Conservation (phyloP, 2,888 invertebrate genomes). For the Thelaira solivaga region DNA sequence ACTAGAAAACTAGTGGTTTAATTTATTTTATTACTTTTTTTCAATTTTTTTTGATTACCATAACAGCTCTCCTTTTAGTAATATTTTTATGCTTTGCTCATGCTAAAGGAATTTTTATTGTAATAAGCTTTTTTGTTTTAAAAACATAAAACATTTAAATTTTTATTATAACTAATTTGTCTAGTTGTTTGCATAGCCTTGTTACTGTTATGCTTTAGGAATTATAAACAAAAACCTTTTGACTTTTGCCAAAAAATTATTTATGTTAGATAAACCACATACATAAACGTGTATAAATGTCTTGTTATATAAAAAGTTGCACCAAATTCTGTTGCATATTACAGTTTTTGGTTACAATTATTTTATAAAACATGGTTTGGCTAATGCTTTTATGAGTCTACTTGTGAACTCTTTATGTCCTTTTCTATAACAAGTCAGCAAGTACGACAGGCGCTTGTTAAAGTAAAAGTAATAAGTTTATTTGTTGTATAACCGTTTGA, state of each 20-base stretch:
- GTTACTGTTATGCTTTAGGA: slow-evolving; percentile 40
- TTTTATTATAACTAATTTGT: slow-evolving; percentile 53
- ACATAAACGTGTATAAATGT: background rate
- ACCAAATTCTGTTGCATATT: slow-evolving; percentile 32
- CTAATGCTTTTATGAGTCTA: slow-evolving; percentile 24
- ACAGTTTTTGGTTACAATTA: slow-evolving; percentile 26
- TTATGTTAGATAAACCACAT: too few relatives aligned
- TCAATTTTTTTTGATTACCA: too few relatives aligned
- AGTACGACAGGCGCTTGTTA: background rate
- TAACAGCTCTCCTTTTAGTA: too few relatives aligned
- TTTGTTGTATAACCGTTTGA: slow-evolving; percentile 16
- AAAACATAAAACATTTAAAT: slow-evolving; percentile 45
- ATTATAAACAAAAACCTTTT: slow-evolving; percentile 50
- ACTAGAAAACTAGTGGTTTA: too few relatives aligned
- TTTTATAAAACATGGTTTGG: slow-evolving; percentile 14
- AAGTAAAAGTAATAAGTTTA: background rate
- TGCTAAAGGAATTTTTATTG: slow-evolving; percentile 8
- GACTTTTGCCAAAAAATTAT: slow-evolving; percentile 36
- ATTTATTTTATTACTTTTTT: too few relatives aligned
- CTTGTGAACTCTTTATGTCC: background rate
- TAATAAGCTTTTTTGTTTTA: slow-evolving; percentile 21
- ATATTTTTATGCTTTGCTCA: slow-evolving; percentile 14
- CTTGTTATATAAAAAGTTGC: slow-evolving; percentile 13
- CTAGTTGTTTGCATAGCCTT: slow-evolving; percentile 15
- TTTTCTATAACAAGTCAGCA: background rate